These are phyloP conservation scores for Drosophila quinaria DNA, from an alignment of 2,888 invertebrate species.

Conservation along the genomic window DNA sequence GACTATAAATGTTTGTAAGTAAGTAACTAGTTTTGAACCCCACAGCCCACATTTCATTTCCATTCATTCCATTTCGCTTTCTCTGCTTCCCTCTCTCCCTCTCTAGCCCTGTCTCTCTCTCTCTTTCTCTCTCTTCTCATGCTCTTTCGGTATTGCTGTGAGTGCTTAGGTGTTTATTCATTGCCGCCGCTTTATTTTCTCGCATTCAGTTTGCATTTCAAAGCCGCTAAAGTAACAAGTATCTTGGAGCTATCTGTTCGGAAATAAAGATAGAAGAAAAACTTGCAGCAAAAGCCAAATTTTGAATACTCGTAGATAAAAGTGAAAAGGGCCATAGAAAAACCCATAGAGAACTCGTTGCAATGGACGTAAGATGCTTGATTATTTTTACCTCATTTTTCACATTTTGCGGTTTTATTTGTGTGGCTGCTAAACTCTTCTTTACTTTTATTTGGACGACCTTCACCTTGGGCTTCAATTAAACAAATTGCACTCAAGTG, in stretches of 20 bases:
- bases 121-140: constrained; percentile 8
- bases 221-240: constrained; percentile 81
- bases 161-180: constrained; percentile 63
- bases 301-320: constrained; percentile 48
- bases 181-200: constrained; percentile 63
- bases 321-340: constrained; percentile 59
- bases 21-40: constrained; percentile 69
- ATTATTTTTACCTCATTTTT: constrained; percentile 13
- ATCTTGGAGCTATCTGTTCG: constrained; percentile 70
- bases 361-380: constrained; percentile 67
- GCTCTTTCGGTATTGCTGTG: constrained; percentile 12
- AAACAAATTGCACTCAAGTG: constrained; percentile 67
- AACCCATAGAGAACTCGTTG: constrained; percentile 26
- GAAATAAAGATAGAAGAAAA: constrained; percentile 38
- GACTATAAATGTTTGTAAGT: constrained; percentile 68
- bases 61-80: constrained; percentile 57
- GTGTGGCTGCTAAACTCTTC: constrained; percentile 52
- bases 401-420: constrained; percentile 32
- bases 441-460: constrained; percentile 48
- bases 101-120: constrained; percentile 4
- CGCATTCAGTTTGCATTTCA: constrained; percentile 77
- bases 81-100: constrained; percentile 16
- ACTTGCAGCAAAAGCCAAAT: constrained; percentile 38
- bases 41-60: constrained; percentile 60
- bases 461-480: constrained; percentile 79